Conservation (phyloP, 2,888 invertebrate genomes). For the Blera fallax region DNA sequence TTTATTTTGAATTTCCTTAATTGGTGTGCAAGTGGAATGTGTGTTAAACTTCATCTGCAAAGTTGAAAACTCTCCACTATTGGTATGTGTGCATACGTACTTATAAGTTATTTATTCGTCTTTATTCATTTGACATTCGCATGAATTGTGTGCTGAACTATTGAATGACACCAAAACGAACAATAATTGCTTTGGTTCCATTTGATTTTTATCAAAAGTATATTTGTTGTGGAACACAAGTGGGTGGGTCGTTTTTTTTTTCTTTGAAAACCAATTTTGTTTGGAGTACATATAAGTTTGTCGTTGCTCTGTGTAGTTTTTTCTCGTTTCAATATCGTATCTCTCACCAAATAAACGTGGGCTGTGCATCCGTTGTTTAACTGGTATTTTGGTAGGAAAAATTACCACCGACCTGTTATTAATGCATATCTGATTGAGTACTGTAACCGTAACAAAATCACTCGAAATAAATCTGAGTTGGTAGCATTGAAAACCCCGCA, state of each 20-base stretch:
- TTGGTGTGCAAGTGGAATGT: conserved; percentile 27
- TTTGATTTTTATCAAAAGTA: conserved; percentile 43
- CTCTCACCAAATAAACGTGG: conserved; percentile 28
- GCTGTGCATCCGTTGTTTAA: conserved; percentile 66
- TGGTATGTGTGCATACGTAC: conserved; percentile 41
- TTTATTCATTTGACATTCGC: conserved; percentile 48
- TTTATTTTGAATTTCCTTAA: conserved; percentile 18
- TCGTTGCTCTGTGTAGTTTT: conserved; percentile 31
- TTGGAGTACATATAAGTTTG: not conserved
- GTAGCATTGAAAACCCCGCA: not conserved
- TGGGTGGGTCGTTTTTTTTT: conserved; percentile 59
- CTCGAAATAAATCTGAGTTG: not conserved
- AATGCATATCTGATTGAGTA: conserved; percentile 2
- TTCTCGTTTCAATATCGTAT: conserved; percentile 36
- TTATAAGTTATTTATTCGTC: not conserved
- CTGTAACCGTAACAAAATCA: not conserved
- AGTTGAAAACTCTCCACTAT: conserved; percentile 4
- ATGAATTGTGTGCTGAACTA: conserved; percentile 30
- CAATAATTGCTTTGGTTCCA: conserved; percentile 48
- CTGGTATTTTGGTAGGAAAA: conserved; percentile 35
- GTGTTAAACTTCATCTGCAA: conserved; percentile 34
- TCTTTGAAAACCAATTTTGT: conserved; percentile 46
- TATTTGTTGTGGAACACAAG: conserved; percentile 33
- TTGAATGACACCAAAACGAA: conserved; percentile 46
- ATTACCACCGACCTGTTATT: conserved; percentile 39